phyloP scores from a whole-genome alignment of 1,140 invertebrate species.

The Leptopilina clavipes region DNA sequence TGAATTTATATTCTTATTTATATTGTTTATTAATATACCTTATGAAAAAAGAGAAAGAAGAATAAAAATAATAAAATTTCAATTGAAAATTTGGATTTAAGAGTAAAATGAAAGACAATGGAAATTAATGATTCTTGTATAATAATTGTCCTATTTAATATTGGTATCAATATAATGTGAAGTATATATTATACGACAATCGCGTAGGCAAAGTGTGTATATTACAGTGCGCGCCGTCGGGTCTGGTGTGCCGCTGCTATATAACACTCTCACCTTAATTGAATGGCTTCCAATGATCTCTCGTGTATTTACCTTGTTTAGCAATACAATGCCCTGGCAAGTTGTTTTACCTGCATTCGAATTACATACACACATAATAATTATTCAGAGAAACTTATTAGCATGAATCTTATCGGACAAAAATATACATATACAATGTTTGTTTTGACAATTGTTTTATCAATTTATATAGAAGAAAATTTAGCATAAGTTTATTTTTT shows the following conservation, averaged over 20 bases:
- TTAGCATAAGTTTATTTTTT: no score
- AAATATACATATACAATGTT: no score
- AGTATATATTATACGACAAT: not conserved
- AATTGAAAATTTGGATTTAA: no score
- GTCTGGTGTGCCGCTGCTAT: not conserved
- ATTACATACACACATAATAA: conserved; percentile 40
- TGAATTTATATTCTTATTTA: no score
- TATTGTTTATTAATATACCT: no score
- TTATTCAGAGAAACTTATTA: conserved; percentile 62
- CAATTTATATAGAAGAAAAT: no score
- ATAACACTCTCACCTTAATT: conserved; percentile 22
- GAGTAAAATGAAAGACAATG: no score
- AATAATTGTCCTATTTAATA: no score
- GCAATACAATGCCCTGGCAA: conserved; percentile 14
- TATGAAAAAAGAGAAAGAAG: no score
- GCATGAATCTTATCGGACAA: conserved; percentile 61
- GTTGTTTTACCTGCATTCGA: not conserved
- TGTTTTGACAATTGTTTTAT: no score
- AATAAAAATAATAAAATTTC: no score
- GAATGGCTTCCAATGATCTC: conserved; percentile 19
- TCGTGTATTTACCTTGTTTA: conserved; percentile 10
- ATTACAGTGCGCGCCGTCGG: not conserved
- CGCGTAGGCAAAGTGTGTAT: not conserved
- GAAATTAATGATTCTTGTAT: no score
- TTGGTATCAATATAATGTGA: not conserved